Base-by-base conservation (phyloP, 2,888 invertebrate species). In the Chloromyia formosa region DNA sequence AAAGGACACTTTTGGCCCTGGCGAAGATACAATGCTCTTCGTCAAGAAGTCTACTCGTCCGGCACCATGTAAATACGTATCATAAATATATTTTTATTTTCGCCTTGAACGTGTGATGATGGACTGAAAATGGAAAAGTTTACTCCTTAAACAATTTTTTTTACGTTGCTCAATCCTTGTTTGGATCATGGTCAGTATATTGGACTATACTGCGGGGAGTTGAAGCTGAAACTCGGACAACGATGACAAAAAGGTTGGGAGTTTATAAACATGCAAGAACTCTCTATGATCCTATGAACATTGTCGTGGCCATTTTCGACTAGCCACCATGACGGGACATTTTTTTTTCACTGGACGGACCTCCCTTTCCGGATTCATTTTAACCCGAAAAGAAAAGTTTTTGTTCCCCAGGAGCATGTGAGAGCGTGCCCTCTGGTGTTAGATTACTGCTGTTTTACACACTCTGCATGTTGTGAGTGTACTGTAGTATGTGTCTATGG, bases 201-300 rank as follows among this genome's bases (percentile, higher is more conserved):
- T 35, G 27, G 27, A 35, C 27, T 35, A 4, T 35, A 7, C 27
- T 35, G 66, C 14, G n/a, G 40, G 18, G 56, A 56, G 58, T 56
- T 40, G 45, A 16, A 40, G 23, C 35, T 3, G 60, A 58, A 72
- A 72, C 60, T 72, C 40, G 14, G 22, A 66, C 20, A 20, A 49
- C 20, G 62, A 73, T 22, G 49, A 73, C 61, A 73, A 73, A 73
- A 73, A 73, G 73, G 73, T 61, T 73, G 23, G 56, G 23, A 73
- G 73, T 73, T 61, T 45, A 23, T 45, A 61, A 40, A 49, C 73
- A 42, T 45, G 27, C 53, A 27, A 73, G 18, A 73, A 73, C 23
- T 73, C 61, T 73, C 27, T 53, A 49, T 35, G 27, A 35, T 35
- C 27, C 27, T 2, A 7, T 35, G 27, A 35, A 16, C 53, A 16